Evolutionary conservation across 1,140 invertebrate genomes (phyloP).

Genomic region (Drosophila triauraria): DNA sequence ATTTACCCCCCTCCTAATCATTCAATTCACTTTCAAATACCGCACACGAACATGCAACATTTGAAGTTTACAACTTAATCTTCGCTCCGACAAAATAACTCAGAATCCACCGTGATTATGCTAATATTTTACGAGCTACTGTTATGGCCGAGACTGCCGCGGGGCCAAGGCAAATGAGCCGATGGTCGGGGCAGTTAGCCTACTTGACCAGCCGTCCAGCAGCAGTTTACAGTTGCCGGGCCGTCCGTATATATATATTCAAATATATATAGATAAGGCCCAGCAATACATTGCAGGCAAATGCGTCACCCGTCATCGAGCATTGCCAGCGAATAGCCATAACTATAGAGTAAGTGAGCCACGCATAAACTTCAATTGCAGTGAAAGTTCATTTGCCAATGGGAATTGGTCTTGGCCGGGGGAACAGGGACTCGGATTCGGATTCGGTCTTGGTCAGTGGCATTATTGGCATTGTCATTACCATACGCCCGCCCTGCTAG

Average conservation of each 20-base stretch:
- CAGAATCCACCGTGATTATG: conserved; percentile 68
- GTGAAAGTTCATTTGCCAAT: conserved; percentile 70
- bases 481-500: conserved; percentile 49
- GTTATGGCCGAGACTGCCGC: conserved; percentile 43
- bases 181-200: conserved; percentile 52
- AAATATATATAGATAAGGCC: conserved; percentile 2
- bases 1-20: background rate
- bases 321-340: conserved; percentile 27
- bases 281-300: conserved; percentile 36
- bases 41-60: conserved; percentile 27
- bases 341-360: conserved; percentile 38
- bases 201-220: conserved; percentile 60
- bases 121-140: conserved; percentile 79
- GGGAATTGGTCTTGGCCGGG: conserved; percentile 56
- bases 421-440: conserved; percentile 18
- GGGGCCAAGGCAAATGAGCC: conserved; percentile 42
- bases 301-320: conserved; percentile 73
- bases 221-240: conserved; percentile 45
- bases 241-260: background rate
- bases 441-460: conserved; percentile 34
- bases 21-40: conserved; percentile 54
- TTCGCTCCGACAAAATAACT: conserved; percentile 13
- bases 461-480: conserved; percentile 13
- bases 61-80: conserved; percentile 61
- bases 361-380: conserved; percentile 75